Conservation (phyloP, 2,797 vertebrate genomes). For the Botia almorhae region DNA sequence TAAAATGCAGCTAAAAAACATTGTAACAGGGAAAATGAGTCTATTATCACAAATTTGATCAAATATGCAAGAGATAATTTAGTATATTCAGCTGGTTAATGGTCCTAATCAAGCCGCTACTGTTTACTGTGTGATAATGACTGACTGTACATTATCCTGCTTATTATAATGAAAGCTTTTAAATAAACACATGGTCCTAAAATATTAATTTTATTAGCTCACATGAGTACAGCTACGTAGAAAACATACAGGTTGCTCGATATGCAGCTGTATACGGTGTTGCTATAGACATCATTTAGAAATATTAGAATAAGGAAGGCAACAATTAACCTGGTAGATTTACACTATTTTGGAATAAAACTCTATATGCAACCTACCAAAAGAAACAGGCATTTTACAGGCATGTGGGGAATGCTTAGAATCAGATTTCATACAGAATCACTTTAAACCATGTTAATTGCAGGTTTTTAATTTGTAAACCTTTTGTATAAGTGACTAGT, state of each 20-base stretch:
- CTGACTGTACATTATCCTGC: background rate
- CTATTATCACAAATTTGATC: background rate
- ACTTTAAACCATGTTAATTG: background rate
- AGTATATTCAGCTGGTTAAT: background rate
- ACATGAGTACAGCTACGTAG: background rate
- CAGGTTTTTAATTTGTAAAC: background rate
- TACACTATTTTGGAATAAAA: background rate
- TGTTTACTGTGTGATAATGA: background rate
- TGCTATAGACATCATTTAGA: background rate
- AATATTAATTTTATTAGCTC: background rate
- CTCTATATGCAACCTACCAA: background rate
- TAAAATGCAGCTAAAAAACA: background rate
- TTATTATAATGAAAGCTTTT: background rate
- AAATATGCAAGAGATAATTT: background rate
- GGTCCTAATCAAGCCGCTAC: background rate
- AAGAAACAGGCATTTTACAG: too few relatives aligned
- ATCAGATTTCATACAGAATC: background rate
- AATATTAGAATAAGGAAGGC: background rate
- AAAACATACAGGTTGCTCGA: background rate
- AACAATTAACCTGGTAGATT: background rate
- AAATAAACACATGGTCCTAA: background rate
- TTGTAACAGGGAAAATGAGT: background rate
- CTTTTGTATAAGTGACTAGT: background rate
- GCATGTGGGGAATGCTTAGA: background rate
- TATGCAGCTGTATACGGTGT: background rate